A percentile compares a stretch with the other conserved stretches of the same genome.
Evolutionary conservation across 2,113 vertebrate genomes (phyloP).

Genomic region (Oreochromis spilurus): DNA sequence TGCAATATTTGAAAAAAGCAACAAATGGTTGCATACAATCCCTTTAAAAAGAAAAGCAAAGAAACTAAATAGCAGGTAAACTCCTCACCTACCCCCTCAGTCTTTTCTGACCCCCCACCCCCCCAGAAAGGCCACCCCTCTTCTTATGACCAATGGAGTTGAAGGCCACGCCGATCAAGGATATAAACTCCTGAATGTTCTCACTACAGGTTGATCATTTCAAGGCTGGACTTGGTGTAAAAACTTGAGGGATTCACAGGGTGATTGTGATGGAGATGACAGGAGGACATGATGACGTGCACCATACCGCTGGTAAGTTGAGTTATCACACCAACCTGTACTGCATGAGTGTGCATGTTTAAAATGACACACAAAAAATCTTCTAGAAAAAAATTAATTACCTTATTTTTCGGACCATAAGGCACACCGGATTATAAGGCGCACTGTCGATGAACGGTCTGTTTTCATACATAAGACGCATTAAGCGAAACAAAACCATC

Average conservation of each 20-base stretch:
- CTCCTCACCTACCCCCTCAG: background rate
- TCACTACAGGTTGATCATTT: background rate
- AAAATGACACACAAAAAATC: background rate
- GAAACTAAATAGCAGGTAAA: background rate
- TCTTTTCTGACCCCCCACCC: rapidly evolving
- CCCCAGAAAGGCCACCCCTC: slow-evolving; percentile 3
- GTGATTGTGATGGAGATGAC: background rate
- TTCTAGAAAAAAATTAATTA: background rate
- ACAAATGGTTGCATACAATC: background rate
- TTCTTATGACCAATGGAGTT: slow-evolving; percentile 48
- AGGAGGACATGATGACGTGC: slow-evolving; percentile 11
- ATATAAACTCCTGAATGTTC: background rate
- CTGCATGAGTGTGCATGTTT: background rate
- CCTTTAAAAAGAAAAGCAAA: background rate
- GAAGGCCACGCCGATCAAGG: background rate
- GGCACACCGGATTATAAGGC: background rate
- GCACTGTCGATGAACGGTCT: background rate
- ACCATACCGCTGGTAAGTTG: slow-evolving; percentile 52
- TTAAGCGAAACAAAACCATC: background rate
- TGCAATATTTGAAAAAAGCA: background rate
- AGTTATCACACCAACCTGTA: background rate
- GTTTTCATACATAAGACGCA: background rate
- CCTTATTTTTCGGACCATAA: background rate
- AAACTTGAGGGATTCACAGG: background rate
- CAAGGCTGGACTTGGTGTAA: background rate